A percentile compares a stretch with the other conserved stretches of the same genome.
Conservation (phyloP, 1,140 invertebrate genomes). For the Macrosteles quadrilineatus region DNA sequence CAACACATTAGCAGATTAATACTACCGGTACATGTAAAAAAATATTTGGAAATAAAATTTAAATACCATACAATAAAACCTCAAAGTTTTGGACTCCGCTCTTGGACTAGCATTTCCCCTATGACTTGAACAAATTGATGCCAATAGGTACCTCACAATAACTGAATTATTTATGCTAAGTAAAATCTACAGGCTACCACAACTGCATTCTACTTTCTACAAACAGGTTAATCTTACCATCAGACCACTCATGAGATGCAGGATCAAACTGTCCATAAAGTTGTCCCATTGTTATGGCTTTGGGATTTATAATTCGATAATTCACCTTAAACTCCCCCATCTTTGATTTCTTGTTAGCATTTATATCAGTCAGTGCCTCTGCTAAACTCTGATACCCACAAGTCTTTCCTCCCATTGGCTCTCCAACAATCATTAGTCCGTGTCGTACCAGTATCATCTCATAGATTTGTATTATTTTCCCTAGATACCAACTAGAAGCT, state of each 20-base stretch:
- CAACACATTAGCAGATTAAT: no score
- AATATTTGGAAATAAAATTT: no score
- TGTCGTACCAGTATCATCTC: slow-evolving; percentile 92
- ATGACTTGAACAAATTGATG: no score
- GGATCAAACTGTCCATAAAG: slow-evolving; percentile 91
- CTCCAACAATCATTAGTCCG: slow-evolving; percentile 91
- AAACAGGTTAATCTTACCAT: slow-evolving; percentile 53
- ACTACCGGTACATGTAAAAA: no score
- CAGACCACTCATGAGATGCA: slow-evolving; percentile 91
- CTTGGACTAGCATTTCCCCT: no score
- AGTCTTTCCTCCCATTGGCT: slow-evolving; percentile 86
- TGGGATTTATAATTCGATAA: slow-evolving; percentile 90
- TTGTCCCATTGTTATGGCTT: slow-evolving; percentile 89
- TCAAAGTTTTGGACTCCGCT: no score
- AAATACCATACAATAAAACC: no score
- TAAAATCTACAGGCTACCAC: no score
- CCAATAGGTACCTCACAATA: no score
- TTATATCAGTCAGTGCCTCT: slow-evolving; percentile 66
- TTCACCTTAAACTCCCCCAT: slow-evolving; percentile 81
- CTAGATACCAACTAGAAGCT: slow-evolving; percentile 70
- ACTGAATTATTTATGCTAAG: no score
- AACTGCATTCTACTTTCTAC: no score
- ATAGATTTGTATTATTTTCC: slow-evolving; percentile 79
- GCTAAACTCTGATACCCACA: slow-evolving; percentile 77
- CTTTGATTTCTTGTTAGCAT: slow-evolving; percentile 58